These are phyloP conservation scores for Acromyrmex echinatior DNA, from an alignment of 1,140 invertebrate genomes.

Conservation along the genomic window DNA sequence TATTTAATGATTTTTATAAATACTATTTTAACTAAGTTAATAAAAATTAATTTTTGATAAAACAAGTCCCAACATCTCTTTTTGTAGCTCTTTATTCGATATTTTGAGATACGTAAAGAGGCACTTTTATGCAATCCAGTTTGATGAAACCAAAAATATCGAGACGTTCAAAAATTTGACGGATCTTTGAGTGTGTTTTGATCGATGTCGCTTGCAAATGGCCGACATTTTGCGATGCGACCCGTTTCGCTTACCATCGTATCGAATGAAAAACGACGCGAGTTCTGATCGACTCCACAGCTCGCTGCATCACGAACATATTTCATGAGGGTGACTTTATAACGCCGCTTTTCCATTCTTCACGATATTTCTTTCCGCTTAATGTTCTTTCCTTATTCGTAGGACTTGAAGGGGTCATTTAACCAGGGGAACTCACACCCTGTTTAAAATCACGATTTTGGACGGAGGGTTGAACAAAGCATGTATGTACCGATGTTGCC, in stretches of 20 bases:
- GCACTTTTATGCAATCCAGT: background rate
- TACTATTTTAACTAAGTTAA: background rate
- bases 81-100: background rate
- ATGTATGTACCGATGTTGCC: slow-evolving; percentile 44
- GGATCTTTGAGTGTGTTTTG: slow-evolving; percentile 29
- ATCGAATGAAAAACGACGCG: slow-evolving; percentile 57
- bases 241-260: slow-evolving; percentile 35
- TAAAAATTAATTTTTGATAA: slow-evolving; percentile 7
- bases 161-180: slow-evolving; percentile 28
- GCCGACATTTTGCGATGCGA: slow-evolving; percentile 46
- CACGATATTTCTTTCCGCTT: slow-evolving; percentile 51
- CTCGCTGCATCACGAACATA: slow-evolving; percentile 57
- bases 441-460: slow-evolving; percentile 36
- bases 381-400: slow-evolving; percentile 51
- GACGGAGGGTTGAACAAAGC: slow-evolving; percentile 63
- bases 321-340: slow-evolving; percentile 61
- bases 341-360: slow-evolving; percentile 60
- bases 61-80: background rate
- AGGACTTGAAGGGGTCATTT: slow-evolving; percentile 43
- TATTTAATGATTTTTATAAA: background rate
- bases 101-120: background rate
- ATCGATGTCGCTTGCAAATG: slow-evolving; percentile 53
- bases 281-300: slow-evolving; percentile 57
- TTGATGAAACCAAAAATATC: slow-evolving; percentile 8
- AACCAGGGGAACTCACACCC: slow-evolving; percentile 24